These are phyloP conservation scores for Hyperoodon ampullatus DNA, from an alignment of 2,113 vertebrate species.

Conservation along the genomic window DNA sequence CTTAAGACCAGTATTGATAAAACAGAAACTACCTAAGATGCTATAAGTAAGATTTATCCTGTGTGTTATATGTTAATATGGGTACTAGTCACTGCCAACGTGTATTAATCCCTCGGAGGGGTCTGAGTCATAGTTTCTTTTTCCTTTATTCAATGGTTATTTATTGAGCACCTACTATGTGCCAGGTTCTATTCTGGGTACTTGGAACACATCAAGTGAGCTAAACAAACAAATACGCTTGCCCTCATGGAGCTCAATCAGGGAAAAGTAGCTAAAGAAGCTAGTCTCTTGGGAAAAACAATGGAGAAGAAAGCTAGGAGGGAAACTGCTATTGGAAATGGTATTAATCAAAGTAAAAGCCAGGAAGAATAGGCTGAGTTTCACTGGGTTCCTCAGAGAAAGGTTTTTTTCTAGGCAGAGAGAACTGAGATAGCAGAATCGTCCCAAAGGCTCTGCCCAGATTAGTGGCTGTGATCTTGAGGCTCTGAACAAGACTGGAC, in stretches of 20 bases:
- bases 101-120: background rate
- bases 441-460: background rate
- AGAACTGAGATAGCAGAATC: background rate
- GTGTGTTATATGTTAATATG: background rate
- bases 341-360: background rate
- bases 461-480: background rate
- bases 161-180: background rate
- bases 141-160: background rate
- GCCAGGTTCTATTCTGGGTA: background rate
- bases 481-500: background rate
- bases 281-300: background rate
- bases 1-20: background rate
- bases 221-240: background rate
- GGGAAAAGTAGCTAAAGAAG: background rate
- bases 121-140: background rate
- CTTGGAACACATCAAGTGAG: background rate
- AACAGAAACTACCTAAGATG: background rate
- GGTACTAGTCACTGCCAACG: background rate
- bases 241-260: background rate
- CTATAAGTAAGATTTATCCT: background rate
- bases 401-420: background rate
- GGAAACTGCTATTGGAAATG: background rate
- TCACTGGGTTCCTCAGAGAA: background rate
- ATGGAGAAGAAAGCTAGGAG: background rate
- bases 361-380: background rate